Base-by-base conservation (phyloP, 2,888 invertebrate genomes). In the Ametastegia equiseti region DNA sequence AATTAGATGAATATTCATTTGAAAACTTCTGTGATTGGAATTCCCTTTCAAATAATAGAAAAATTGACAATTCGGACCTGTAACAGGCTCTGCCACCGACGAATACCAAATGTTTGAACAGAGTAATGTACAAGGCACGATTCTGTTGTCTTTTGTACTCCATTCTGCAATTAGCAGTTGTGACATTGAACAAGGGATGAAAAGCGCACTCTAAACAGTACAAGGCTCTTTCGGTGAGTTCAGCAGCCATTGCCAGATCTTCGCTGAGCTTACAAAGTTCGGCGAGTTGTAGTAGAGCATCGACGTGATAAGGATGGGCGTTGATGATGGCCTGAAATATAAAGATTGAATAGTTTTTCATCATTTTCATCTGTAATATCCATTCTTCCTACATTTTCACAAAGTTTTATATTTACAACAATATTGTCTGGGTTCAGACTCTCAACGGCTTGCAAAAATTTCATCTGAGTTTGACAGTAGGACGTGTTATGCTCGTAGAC, bases 71-170 rank as follows among this genome's bases (percentile, higher is more conserved):
- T 78, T 39, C 83, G 15, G 85, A 91, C 91, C 91, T 89, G 88
- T 96, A 95, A 91, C 97, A 97, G 5, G 97, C 97, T 83, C 96
- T 93, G 82, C 95, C 95, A 39, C 96, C 96, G 80, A 97, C 94
- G 89, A 96, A 96, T 81, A 94, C 93, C 83, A 97, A 92, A 90
- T 97, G 97, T 88, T 96, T 96, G 90, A 97, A 97, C 33, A 98
- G 91, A 0, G 97, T 95, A 81, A 97, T 94, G 89, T 95, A 97
- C 83, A 98, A 93, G 4, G 96, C 94, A 84, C 97, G 94, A 92
- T 98, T 98, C 91, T 97, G 97, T 89, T 96, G 96, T 84, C 94
- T 94, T 80, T 94, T 93, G 88, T 97, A 98, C 89, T 96, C 96
- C 63, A 98, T 91, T 79, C 96, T 93, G 89, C 95, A 96, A 84